phyloP scores from a whole-genome alignment of 1,140 invertebrate genomes.

The Drosophila teissieri region DNA sequence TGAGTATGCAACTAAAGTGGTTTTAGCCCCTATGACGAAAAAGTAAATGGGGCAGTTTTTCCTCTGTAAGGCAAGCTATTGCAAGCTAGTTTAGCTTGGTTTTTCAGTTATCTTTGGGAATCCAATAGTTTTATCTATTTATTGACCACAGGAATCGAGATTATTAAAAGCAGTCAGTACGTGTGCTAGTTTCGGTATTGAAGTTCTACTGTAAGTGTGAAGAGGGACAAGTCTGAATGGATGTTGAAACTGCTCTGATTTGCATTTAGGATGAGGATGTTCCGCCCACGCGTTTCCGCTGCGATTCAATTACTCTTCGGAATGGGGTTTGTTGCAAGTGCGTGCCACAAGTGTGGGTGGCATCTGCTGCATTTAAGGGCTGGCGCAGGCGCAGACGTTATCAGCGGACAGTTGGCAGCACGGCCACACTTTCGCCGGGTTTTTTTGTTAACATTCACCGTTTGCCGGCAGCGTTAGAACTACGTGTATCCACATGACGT shows the following conservation, averaged over 20 bases:
- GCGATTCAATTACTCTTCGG: neutral
- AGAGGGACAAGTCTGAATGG: neutral
- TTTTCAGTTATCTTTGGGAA: no score
- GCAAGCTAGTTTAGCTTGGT: no score
- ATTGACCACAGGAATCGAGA: no score
- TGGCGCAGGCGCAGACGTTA: slow-evolving; percentile 33
- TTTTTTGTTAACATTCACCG: slow-evolving; percentile 40
- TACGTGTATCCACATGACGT: slow-evolving; percentile 8
- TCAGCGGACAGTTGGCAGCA: slow-evolving; percentile 10
- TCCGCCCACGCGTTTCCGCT: slow-evolving; percentile 1
- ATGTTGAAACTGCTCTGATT: neutral
- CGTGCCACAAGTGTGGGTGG: slow-evolving; percentile 28
- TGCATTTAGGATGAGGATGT: neutral
- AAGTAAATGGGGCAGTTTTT: no score
- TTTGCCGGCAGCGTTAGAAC: slow-evolving; percentile 38
- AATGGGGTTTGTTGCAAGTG: neutral
- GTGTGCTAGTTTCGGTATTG: neutral
- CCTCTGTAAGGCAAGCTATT: no score
- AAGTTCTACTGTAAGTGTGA: neutral
- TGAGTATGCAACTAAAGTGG: neutral
- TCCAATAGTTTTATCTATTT: no score
- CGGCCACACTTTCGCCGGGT: slow-evolving; percentile 7
- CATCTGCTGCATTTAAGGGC: slow-evolving; percentile 5
- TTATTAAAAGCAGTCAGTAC: no score
- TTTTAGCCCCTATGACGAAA: neutral